These are phyloP conservation scores for roundworm (Caenorhabditis elegans) DNA, from an alignment of 1,140 invertebrate genomes.

Conservation along the genomic window DNA sequence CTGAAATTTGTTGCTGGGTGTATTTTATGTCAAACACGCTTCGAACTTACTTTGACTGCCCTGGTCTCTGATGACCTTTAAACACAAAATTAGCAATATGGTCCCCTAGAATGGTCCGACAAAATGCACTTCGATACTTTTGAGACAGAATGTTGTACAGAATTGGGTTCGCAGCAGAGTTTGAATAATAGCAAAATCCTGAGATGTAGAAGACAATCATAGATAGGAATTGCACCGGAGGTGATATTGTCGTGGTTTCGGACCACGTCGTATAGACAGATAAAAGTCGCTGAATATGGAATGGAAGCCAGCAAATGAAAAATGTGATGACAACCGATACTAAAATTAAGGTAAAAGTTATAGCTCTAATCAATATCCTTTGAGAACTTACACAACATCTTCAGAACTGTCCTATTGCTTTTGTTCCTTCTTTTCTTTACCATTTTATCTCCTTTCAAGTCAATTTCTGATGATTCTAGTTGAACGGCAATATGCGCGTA, in stretches of 20 bases:
- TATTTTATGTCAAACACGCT: no score
- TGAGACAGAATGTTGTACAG: constrained; percentile 51
- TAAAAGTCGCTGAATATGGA: constrained; percentile 81
- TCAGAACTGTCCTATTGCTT: constrained; percentile 51
- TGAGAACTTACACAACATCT: constrained; percentile 59
- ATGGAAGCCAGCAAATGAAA: constrained; percentile 91
- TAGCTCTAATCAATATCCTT: no score
- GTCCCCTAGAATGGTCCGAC: constrained; percentile 47
- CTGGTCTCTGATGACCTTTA: not conserved
- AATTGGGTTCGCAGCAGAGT: constrained; percentile 50
- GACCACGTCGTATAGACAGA: constrained; percentile 45
- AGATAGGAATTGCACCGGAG: constrained; percentile 43
- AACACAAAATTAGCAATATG: not conserved
- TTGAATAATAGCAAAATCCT: constrained; percentile 53
- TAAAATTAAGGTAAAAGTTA: no score
- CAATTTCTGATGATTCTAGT: constrained; percentile 38
- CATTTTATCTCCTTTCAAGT: constrained; percentile 39
- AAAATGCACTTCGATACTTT: constrained; percentile 50
- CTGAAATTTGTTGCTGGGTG: no score
- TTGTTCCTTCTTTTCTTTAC: constrained; percentile 10
- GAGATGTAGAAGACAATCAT: constrained; percentile 45
- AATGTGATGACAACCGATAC: constrained; percentile 88
- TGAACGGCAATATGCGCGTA: constrained; percentile 59
- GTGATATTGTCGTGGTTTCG: not conserved
- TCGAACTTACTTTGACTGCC: not conserved